Evolutionary conservation across 2,888 invertebrate species (phyloP), one percentile per base, ranked within the genome.

Genomic region (Tanypteryx hageni): DNA sequence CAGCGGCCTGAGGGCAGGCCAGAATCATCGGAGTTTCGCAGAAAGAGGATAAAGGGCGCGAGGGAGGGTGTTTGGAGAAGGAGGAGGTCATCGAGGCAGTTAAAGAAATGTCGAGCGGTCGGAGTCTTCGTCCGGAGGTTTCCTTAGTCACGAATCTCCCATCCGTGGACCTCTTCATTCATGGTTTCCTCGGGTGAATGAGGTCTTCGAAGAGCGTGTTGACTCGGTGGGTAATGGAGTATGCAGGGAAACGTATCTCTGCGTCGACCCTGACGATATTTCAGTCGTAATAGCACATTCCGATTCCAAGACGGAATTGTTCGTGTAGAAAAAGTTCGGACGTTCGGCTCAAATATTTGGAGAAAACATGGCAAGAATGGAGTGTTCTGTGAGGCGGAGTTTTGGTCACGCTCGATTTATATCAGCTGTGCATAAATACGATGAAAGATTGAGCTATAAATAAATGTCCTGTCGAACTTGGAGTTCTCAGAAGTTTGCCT

Each of bases 91-190:
- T n/a, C 1, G 76, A 27, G 76, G n/a, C n/a, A 27, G 76, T 11
- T 76, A 27, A 44, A 44, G 27, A 13, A 76, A 76, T 68, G 18
- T 18, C 68, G 22, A 44, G 44, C 44, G 44, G 44, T 44, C 5
- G 5, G 44, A 68, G 68, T n/a, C 64, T n/a, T 10, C 10, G 76
- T n/a, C 7, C 76, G 8, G 0, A 22, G 22, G 76, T 4, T 76
- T 76, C 9, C 27, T 76, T 27, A 76, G n/a, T 10, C 18, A 76
- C 22, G 22, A 22, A 27, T 13, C 22, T 76, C n/a, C 8, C 76
- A 22, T 16, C 76, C 22, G 22, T 27, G 76, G 76, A 76, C 76
- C 11, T 76, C 76, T 76, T 76, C 76, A 76, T 76, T 76, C 76
- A 76, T 27, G 27, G 22, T 13, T 27, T 22, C 22, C 27, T 11